Base-by-base conservation (phyloP, 2,797 vertebrate genomes). In the Microctenopoma lineatum region DNA sequence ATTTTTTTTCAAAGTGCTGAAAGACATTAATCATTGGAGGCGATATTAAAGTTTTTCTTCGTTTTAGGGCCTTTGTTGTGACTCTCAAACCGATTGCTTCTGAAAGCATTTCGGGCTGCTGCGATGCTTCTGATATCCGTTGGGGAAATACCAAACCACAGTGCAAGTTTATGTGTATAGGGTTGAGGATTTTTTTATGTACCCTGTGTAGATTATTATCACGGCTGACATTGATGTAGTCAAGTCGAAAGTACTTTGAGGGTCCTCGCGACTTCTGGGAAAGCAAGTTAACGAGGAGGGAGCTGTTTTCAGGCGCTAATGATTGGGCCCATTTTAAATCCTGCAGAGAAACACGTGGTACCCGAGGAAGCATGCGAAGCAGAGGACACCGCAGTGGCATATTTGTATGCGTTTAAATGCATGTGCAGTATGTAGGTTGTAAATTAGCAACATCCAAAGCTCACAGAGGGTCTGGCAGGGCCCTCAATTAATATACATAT, bases 11-110 rank as follows among this genome's bases (percentile, higher is more conserved):
- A 79, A 66, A 55, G 51, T 25, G 50, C 63, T 65, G 56, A 12
- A 13, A 44, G 57, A 70, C 75, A 73, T 86, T 68, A 81, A 86
- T 85, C 67, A 80, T 88, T 84, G 66, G 71, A 56, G 41, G 29
- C 51, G 16, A 62, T 75, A 62, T 76, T 64, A 75, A 73, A 78
- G 56, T 53, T 15, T 63, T 70, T 36, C 13, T 42, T 68, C 63
- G 39, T 67, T 74, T 80, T 59, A n/a, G 29, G 18, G 13, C 51
- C 48, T 81, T 84, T 73, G 70, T 70, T 57, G 48, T 47, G 59
- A 64, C 58, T 48, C 71, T 75, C 18, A 56, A 57, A 68, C 67
- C 50, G 65, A 82, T 80, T 79, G 54, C 53, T n/a, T 63, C 41
- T 63, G 63, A 81, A 77, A 79, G 71, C 56, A 46, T 46, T 57